These are phyloP conservation scores for Bubo scandiacus DNA, from an alignment of 2,113 vertebrate genomes.

Conservation along the genomic window DNA sequence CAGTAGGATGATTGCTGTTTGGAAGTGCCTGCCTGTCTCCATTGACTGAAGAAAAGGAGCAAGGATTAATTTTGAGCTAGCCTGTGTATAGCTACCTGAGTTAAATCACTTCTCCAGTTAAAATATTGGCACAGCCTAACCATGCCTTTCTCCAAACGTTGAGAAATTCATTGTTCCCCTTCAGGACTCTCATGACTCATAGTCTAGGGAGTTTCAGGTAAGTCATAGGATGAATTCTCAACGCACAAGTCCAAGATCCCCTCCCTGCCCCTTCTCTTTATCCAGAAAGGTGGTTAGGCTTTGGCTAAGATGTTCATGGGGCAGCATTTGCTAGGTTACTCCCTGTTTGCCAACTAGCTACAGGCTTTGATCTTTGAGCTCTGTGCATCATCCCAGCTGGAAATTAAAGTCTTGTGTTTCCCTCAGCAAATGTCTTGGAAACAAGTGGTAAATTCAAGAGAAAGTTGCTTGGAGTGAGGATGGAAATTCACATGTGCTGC, in stretches of 20 bases:
- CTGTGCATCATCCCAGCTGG: background rate
- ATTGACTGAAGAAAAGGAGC: background rate
- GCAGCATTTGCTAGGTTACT: background rate
- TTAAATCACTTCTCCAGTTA: background rate
- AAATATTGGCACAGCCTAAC: background rate
- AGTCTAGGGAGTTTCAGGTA: background rate
- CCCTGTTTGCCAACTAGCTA: accelerated
- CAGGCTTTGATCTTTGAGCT: background rate
- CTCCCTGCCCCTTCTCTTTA: background rate
- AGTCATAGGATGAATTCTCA: background rate
- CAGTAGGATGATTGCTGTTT: background rate
- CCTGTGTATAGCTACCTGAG: background rate
- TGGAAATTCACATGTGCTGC: background rate
- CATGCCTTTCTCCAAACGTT: background rate
- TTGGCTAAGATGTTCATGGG: background rate
- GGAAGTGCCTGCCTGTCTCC: constrained; percentile 31
- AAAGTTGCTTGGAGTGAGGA: background rate
- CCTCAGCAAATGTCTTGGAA: background rate
- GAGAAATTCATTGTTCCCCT: background rate
- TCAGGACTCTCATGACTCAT: background rate
- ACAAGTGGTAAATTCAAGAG: accelerated
- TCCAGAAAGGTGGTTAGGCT: background rate
- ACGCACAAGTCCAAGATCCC: background rate
- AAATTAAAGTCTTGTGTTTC: background rate
- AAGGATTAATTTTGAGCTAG: background rate